phyloP scores from a whole-genome alignment of 2,797 vertebrate species.

The Bryconaethiops microstoma region DNA sequence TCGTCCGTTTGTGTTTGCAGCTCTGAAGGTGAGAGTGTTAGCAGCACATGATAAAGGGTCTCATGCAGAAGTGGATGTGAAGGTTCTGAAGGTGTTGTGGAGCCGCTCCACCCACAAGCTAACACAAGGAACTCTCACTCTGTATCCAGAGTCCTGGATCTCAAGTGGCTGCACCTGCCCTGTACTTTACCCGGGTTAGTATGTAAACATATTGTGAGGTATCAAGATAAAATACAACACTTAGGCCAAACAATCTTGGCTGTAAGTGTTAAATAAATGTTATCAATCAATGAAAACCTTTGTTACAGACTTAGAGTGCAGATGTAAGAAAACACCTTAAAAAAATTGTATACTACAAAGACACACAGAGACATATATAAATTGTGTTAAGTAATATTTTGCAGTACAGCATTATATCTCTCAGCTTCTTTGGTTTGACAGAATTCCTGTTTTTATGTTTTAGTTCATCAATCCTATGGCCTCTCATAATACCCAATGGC shows the following conservation, averaged over 20 bases:
- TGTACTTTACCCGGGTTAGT: slow-evolving; percentile 92
- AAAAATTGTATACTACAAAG: too few species aligned
- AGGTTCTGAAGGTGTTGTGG: slow-evolving; percentile 93
- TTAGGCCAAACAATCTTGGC: not conserved
- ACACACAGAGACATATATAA: too few species aligned
- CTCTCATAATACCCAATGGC: too few species aligned
- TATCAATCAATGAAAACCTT: too few species aligned
- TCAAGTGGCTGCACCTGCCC: slow-evolving; percentile 95
- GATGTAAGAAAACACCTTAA: too few species aligned
- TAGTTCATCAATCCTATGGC: too few species aligned
- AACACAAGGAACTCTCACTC: slow-evolving; percentile 80
- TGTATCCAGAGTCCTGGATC: slow-evolving; percentile 98
- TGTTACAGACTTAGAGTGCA: too few species aligned
- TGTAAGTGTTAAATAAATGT: not conserved
- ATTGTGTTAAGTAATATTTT: too few species aligned
- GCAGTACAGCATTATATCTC: too few species aligned
- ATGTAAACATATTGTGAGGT: not conserved
- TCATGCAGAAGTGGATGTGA: slow-evolving; percentile 94
- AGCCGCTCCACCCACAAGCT: slow-evolving; percentile 89
- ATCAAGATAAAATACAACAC: not conserved
- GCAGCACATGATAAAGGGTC: slow-evolving; percentile 97
- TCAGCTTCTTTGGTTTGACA: too few species aligned
- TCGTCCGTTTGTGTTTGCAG: slow-evolving; percentile 25
- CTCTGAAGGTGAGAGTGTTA: slow-evolving; percentile 90
- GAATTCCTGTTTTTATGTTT: too few species aligned